Base-by-base conservation (phyloP, 2,888 invertebrate genomes). In the Nebria brevicollis region DNA sequence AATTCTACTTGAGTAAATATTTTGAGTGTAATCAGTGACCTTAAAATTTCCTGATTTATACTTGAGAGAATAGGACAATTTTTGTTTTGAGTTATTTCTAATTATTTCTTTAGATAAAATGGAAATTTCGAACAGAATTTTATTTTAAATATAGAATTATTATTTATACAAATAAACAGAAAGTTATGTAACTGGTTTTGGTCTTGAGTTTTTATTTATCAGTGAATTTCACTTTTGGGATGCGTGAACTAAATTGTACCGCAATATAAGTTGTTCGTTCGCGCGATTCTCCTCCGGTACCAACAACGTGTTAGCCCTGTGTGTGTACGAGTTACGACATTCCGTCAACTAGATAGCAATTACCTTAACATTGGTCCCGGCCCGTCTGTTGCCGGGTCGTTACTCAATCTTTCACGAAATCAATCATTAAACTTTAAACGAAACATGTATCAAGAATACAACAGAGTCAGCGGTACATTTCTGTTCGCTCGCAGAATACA, bases 361-460 rank as follows among this genome's bases (percentile, higher is more conserved):
- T 81, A 81, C 80, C 75, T 43, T 73, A 81, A 81, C 80, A 81
- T 81, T 75, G 80, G 75, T 76, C 75, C 75, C 75, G 76, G 75
- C 80, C 72, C 75, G 64, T 66, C 66, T 66, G 68, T 26, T 66
- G 65, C 65, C 66, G 72, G 77, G 77, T 77, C 80, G 80, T 81
- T 81, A 81, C 72, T 75, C 75, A 81, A 81, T 81, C 80, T 81
- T 81, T 76, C 80, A 81, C 80, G 75, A 81, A 81, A 81, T 81
- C 80, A 81, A 81, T 81, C 80, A 81, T 81, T 81, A 81, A 81
- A 81, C 80, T 76, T 81, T 81, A 81, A 81, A 81, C 80, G 80
- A 81, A 81, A 76, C 80, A 81, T 81, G 76, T 81, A 81, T 81
- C 80, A 81, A 81, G 80, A 75, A 73, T 73, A 73, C 72, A 77